Evolutionary conservation across 2,888 invertebrate genomes (phyloP), one percentile per base, ranked within the genome.

Genomic region (Watsonalla cultraria): DNA sequence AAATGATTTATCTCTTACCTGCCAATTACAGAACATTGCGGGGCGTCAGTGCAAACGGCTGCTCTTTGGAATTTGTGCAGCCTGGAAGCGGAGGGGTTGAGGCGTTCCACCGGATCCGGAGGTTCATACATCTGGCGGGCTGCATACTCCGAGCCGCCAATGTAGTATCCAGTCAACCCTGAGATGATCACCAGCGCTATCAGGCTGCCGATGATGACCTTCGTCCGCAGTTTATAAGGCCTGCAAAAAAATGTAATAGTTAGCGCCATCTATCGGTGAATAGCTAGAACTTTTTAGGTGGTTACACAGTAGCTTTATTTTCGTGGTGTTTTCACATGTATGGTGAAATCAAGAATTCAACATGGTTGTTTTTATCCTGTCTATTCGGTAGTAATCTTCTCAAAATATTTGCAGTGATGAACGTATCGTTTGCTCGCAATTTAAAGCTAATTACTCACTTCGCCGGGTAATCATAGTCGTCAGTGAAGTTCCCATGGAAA

Each of bases 31-130:
- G 96, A 96, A 80, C 97, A 97, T 6, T 92, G 92, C 5, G 92
- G 91, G 5, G 94, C 94, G 76, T 97, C 97, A 0, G 96, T 94
- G 73, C 95, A 96, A 14, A 97, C 94, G 0, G 96, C 96, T 0
- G 94, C 95, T 49, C 87, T 92, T 56, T 92, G 90, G 79, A 94
- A 97, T 0, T 80, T 80, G 63, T 93, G 93, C n/a, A 95, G 85
- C 47, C 79, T 78, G 5, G 96, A 96, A 13, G 91, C 81, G 0
- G 96, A 96, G 0, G 95, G 92, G 13, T 93, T 94, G 45, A 92
- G 88, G 0, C 91, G 86, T 45, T 83, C 80, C 57, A 92, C 91
- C 0, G 95, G 94, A 80, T 96, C 94, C 0, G 94, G 93, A 0
- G 94, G 95, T 50, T 87, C 80, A 2, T 86, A 58, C 53, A 61